Percentiles rank a stretch among this genome's conserved stretches.
Conservation (phyloP, 2,797 vertebrate genomes). For the Micrastur ruficollis region DNA sequence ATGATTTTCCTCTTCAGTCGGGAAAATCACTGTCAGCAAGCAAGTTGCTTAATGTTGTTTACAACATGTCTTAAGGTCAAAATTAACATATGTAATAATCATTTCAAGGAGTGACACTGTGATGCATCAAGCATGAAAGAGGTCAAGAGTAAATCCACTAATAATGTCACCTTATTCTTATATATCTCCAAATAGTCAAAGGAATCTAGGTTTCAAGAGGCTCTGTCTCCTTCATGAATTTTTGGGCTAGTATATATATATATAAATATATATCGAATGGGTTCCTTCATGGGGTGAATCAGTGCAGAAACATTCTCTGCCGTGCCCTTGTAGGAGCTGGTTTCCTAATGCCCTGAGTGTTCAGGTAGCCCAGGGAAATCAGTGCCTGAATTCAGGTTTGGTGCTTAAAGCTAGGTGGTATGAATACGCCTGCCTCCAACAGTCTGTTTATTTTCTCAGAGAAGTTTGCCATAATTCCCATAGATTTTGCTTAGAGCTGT, state of each 20-base stretch:
- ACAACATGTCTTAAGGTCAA: conserved; percentile 32
- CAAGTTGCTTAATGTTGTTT: conserved; percentile 50
- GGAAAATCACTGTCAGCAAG: conserved; percentile 11
- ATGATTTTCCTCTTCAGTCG: background rate
- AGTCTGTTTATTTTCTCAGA: background rate
- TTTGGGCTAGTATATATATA: background rate
- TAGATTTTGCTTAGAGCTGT: background rate
- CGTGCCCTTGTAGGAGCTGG: background rate
- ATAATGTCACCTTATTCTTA: background rate
- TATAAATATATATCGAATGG: background rate
- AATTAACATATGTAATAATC: conserved; percentile 54
- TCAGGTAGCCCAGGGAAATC: background rate
- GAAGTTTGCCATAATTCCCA: background rate
- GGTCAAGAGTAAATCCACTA: conserved; percentile 22
- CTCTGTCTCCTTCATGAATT: background rate
- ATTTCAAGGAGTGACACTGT: conserved; percentile 37
- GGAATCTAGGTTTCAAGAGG: background rate
- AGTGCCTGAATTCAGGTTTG: background rate
- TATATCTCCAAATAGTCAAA: background rate
- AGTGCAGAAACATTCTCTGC: background rate
- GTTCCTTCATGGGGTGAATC: background rate
- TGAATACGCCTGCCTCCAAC: background rate
- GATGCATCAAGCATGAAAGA: conserved; percentile 34
- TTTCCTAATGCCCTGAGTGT: background rate
- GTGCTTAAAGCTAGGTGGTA: background rate